phyloP scores from a whole-genome alignment of 1,140 invertebrate species.

The Macrotrachela quadricornifera region DNA sequence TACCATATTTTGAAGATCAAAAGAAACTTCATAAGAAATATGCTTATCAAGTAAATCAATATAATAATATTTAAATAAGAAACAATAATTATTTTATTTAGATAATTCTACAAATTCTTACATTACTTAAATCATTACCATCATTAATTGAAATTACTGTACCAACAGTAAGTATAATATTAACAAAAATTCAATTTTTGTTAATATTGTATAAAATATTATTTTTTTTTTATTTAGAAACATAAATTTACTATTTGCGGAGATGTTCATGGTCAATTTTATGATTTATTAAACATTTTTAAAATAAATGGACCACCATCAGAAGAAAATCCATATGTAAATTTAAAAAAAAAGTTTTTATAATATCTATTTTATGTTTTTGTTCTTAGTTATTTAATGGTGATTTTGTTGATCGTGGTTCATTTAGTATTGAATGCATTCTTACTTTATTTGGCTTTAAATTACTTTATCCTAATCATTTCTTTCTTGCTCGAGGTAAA shows the following conservation, averaged over 20 bases:
- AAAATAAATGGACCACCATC: conserved; percentile 83
- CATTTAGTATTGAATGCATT: conserved; percentile 97
- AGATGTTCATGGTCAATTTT: conserved; percentile 98
- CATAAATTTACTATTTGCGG: conserved; percentile 95
- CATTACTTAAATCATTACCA: conserved; percentile 5
- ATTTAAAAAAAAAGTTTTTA: neutral
- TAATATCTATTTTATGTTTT: conserved; percentile 14
- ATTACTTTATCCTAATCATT: conserved; percentile 81
- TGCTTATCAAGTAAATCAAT: conserved; percentile 61
- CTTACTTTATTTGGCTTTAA: conserved; percentile 92
- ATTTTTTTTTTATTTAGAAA: conserved; percentile 28
- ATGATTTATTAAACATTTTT: conserved; percentile 94
- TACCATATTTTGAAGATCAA: conserved; percentile 70
- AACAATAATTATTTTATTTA: neutral
- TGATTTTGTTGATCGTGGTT: conserved; percentile 96
- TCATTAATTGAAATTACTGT: conserved; percentile 54
- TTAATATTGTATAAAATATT: conserved; percentile 10
- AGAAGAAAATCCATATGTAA: conserved; percentile 77
- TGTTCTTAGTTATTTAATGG: conserved; percentile 64
- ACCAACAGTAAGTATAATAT: conserved; percentile 35
- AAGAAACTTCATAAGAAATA: conserved; percentile 86
- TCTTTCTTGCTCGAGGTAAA: conserved; percentile 82
- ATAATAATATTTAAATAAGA: neutral
- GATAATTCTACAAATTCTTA: conserved; percentile 5
- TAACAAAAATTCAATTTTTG: neutral